Conservation (phyloP, 2,797 vertebrate species). For the Siniperca obscura region DNA sequence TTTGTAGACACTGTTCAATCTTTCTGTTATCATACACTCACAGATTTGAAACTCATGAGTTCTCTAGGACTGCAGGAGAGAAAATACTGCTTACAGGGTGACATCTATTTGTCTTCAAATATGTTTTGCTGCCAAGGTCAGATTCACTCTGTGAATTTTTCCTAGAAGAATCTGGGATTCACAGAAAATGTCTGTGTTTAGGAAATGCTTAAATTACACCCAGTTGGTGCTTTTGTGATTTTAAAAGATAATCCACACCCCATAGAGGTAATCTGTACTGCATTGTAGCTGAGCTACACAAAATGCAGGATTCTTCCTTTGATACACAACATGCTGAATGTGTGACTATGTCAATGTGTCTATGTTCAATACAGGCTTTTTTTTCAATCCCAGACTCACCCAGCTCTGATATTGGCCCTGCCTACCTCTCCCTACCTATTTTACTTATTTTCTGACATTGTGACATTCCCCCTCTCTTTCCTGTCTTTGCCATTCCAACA, state of each 20-base stretch:
- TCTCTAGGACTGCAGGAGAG: constrained; percentile 10
- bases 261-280: constrained; percentile 37
- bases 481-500: constrained; percentile 47
- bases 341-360: constrained; percentile 40
- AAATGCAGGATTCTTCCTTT: constrained; percentile 52
- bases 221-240: constrained; percentile 49
- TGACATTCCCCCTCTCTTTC: constrained; percentile 49
- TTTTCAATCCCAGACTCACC: constrained; percentile 44
- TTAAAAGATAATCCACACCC: constrained; percentile 50
- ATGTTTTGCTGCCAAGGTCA: constrained; percentile 63
- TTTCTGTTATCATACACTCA: constrained; percentile 63
- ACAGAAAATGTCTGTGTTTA: constrained; percentile 23
- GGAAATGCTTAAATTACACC: constrained; percentile 57
- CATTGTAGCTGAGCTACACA: constrained; percentile 69
- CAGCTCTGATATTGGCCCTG: constrained; percentile 50
- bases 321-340: constrained; percentile 67
- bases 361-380: constrained; percentile 51
- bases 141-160: constrained; percentile 35
- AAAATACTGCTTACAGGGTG: constrained; percentile 15
- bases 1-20: constrained; percentile 66
- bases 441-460: constrained; percentile 61
- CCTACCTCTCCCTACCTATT: constrained; percentile 47
- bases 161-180: constrained; percentile 23
- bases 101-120: constrained; percentile 50
- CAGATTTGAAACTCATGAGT: constrained; percentile 51